phyloP scores from a whole-genome alignment of 2,888 invertebrate species.

The Aleiodes leptofemur region DNA sequence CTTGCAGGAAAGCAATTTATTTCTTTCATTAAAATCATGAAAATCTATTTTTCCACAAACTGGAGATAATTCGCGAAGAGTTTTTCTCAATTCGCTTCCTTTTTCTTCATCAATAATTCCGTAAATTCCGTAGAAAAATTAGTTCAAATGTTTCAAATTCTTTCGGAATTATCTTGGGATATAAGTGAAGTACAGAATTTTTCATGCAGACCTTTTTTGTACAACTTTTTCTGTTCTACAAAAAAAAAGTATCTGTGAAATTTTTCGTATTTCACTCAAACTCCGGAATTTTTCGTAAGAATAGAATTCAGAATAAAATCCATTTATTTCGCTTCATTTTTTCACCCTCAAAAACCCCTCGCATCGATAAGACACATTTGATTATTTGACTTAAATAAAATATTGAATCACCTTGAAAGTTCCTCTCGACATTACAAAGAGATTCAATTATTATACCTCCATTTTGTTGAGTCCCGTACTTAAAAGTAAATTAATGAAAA shows the following conservation, averaged over 20 bases:
- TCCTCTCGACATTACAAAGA: conserved; percentile 11
- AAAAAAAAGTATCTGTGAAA: too few relatives aligned
- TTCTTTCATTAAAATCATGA: conserved; percentile 45
- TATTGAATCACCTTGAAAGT: conserved; percentile 20
- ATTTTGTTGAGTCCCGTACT: conserved; percentile 59
- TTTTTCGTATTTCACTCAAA: too few relatives aligned
- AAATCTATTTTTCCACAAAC: conserved; percentile 29
- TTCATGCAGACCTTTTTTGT: too few relatives aligned
- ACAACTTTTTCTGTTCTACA: too few relatives aligned
- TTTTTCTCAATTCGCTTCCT: too few relatives aligned
- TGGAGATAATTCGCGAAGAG: too few relatives aligned
- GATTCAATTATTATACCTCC: conserved; percentile 36
- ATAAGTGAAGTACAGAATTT: too few relatives aligned
- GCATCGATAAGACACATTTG: not conserved
- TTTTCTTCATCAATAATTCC: too few relatives aligned
- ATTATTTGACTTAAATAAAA: not conserved
- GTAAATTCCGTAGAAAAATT: conserved; percentile 14
- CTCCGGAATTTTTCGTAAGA: conserved; percentile 12
- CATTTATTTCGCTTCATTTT: too few relatives aligned
- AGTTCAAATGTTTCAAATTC: conserved; percentile 37
- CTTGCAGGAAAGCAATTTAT: conserved; percentile 44
- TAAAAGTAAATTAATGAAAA: conserved; percentile 49
- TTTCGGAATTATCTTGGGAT: not conserved
- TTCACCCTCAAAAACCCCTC: too few relatives aligned
- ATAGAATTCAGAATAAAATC: conserved; percentile 15